Conservation (phyloP, 2,113 vertebrate genomes). For the Epinephelus fuscoguttatus region DNA sequence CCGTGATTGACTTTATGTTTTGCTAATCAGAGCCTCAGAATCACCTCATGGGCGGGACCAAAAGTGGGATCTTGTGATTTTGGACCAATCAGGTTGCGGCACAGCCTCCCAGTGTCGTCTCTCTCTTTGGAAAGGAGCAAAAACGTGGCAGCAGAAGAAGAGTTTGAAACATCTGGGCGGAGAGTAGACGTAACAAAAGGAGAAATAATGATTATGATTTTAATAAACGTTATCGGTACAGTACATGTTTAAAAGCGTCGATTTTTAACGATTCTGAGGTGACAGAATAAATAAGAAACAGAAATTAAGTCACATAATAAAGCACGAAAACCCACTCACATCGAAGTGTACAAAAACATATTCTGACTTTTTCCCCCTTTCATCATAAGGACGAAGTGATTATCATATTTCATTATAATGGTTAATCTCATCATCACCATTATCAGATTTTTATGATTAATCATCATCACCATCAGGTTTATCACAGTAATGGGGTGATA, state of each 20-base stretch:
- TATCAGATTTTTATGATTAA: no score
- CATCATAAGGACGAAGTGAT: neutral
- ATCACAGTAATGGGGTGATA: neutral
- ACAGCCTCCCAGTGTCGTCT: constrained; percentile 8
- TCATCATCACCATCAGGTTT: neutral
- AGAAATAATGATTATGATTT: neutral
- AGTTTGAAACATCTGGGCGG: constrained; percentile 53
- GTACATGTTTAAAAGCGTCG: accelerated
- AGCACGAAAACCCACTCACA: neutral
- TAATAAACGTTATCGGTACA: neutral
- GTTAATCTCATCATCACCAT: neutral
- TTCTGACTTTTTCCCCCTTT: neutral
- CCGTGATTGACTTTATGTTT: neutral
- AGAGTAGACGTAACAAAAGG: neutral
- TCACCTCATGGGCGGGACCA: neutral
- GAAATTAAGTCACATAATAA: no score
- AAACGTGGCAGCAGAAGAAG: constrained; percentile 70
- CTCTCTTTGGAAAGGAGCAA: constrained; percentile 51
- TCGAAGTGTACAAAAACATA: neutral
- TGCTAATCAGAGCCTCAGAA: constrained; percentile 21
- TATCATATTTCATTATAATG: neutral
- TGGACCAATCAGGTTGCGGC: constrained; percentile 50
- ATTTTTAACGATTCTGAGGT: neutral
- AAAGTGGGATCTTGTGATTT: neutral
- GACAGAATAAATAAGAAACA: neutral